Evolutionary conservation across 2,888 invertebrate genomes (phyloP), one percentile per base, ranked within the genome.

Genomic region (Prenolepis imparis): DNA sequence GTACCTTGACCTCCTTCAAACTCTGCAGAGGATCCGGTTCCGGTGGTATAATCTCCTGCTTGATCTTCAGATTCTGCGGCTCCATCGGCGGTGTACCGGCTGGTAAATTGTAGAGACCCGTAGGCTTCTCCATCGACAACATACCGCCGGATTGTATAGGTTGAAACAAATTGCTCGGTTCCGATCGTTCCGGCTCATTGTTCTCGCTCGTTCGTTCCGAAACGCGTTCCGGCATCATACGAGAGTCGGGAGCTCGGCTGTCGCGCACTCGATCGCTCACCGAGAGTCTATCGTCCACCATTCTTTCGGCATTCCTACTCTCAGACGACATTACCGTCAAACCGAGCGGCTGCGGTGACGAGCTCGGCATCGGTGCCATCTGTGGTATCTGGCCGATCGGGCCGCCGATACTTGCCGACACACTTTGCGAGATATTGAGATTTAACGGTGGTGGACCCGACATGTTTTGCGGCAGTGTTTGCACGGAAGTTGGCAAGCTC

Each of bases 1-100:
- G 97, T 11, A 97, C 97, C 95, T 97, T 97, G 0, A 97, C 97
- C 94, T 97, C 97, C 93, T 97, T 97, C 11, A 97, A 95, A 88
- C 97, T 97, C 92, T 97, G 97, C 87, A 97, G 93, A 3, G 97
- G 97, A 95, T 97, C 97, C 39, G 96, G 94, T 77, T 95, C 95
- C 82, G 95, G 95, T 85, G 96, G 96, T 67, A 96, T 95, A 75
- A 96, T 95, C 94, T 97, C 97, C 91, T 97, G 96, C 91, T 97
- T 97, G 48, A 97, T 96, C 93, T 97, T 97, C 80, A 97, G 95
- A 93, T 97, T 97, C 92, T 97, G 97, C 9, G 97, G 97, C 91
- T 97, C 97, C 93, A 94, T 92, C 0, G 95, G 94, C 12, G 94
- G 94, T 1, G 94, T 95, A 0, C 92, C 89, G 3, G 94, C 91